These are phyloP conservation scores for Alloplasta piceator DNA, from an alignment of 2,888 invertebrate genomes.

Conservation along the genomic window DNA sequence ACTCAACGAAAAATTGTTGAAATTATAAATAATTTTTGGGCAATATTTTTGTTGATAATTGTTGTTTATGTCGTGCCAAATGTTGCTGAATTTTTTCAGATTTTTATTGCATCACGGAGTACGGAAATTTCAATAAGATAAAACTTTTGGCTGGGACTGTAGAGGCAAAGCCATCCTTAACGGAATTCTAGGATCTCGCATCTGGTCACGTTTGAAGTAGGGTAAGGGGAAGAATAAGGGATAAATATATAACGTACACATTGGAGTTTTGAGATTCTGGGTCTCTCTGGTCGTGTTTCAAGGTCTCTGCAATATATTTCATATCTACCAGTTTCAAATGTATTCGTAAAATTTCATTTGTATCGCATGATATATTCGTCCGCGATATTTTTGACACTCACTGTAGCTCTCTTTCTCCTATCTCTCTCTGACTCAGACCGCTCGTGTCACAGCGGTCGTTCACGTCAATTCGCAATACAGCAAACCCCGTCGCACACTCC, in stretches of 20 bases:
- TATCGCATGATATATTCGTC: no score
- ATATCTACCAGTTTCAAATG: constrained; percentile 6
- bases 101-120: no score
- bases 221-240: constrained; percentile 12
- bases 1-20: no score
- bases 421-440: constrained; percentile 19
- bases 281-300: constrained; percentile 46
- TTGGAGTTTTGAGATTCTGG: constrained; percentile 33
- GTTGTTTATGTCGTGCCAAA: no score
- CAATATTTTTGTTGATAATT: no score
- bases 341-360: background rate
- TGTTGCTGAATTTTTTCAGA: no score
- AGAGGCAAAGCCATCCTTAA: constrained; percentile 37
- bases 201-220: constrained; percentile 37
- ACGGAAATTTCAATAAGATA: no score
- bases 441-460: constrained; percentile 62
- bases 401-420: constrained; percentile 14
- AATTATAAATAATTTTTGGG: no score
- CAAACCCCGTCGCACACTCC: background rate
- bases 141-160: no score
- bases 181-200: constrained; percentile 63
- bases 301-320: constrained; percentile 53
- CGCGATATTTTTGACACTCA: background rate
- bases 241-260: constrained; percentile 41
- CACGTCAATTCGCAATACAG: constrained; percentile 44